phyloP scores from a whole-genome alignment of 2,113 vertebrate species.

The Odobenus rosmarus region DNA sequence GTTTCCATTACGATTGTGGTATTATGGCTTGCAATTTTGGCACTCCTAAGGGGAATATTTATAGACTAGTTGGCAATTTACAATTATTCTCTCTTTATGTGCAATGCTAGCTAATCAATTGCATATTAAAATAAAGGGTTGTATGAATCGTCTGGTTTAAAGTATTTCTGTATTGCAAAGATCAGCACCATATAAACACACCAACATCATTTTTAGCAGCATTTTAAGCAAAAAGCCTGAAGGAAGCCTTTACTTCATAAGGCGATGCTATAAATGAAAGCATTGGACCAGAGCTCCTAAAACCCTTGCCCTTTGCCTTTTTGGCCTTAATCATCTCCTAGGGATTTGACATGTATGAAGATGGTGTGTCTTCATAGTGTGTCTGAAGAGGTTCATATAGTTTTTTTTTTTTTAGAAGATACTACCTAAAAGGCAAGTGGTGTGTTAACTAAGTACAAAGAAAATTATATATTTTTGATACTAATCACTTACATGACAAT shows the following conservation, averaged over 20 bases:
- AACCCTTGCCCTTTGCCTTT: not conserved
- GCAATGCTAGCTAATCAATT: constrained; percentile 64
- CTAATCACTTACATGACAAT: not conserved
- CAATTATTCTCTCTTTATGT: constrained; percentile 63
- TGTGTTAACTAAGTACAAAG: not conserved
- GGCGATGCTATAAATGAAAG: not conserved
- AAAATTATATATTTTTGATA: not conserved
- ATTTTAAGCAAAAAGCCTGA: not conserved
- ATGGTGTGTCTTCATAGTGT: not conserved
- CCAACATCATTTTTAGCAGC: not conserved
- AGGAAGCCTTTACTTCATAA: not conserved
- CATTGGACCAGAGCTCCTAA: not conserved
- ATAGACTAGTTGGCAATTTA: constrained; percentile 63
- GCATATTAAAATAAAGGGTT: constrained; percentile 59
- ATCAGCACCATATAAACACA: not conserved
- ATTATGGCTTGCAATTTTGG: constrained; percentile 60
- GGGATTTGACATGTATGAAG: not conserved
- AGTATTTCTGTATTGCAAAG: constrained; percentile 44
- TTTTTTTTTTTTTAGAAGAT: not conserved
- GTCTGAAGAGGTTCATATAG: not conserved
- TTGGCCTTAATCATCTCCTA: not conserved
- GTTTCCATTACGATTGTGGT: constrained; percentile 30
- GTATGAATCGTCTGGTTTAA: constrained; percentile 47
- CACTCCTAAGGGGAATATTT: constrained; percentile 48
- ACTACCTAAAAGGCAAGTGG: not conserved